A percentile compares a stretch with the other conserved stretches of the same genome.
These are phyloP conservation scores for Urocyon cinereoargenteus DNA, from an alignment of 2,797 vertebrate genomes.

Conservation along the genomic window DNA sequence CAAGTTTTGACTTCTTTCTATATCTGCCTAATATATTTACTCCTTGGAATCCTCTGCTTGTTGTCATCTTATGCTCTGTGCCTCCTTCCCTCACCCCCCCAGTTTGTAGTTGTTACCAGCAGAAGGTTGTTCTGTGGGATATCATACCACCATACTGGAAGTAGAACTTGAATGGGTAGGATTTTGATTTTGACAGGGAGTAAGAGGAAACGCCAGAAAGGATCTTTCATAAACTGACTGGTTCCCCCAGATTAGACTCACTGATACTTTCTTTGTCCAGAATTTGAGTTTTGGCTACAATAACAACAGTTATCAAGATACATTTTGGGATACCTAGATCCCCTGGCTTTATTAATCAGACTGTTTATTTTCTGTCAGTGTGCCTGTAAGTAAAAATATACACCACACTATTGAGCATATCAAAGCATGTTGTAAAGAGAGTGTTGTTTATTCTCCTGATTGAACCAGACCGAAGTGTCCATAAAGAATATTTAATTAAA, in stretches of 20 bases:
- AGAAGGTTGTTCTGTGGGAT: not conserved
- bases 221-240: not conserved
- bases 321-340: not conserved
- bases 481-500: not conserved
- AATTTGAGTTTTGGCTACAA: not conserved
- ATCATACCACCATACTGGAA: not conserved
- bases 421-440: not conserved
- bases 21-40: not conserved
- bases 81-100: not conserved
- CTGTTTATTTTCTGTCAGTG: not conserved
- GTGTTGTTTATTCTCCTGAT: not conserved
- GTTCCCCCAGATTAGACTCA: not conserved
- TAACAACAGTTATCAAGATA: not conserved
- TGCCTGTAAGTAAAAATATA: not conserved
- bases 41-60: not conserved
- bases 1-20: not conserved
- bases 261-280: constrained; percentile 15
- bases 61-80: not conserved
- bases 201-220: not conserved
- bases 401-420: not conserved
- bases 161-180: not conserved
- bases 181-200: not conserved
- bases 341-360: not conserved
- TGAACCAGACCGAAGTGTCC: not conserved
- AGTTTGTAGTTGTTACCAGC: not conserved